phyloP scores from a whole-genome alignment of 1,140 invertebrate species.

The Zaprionus taronus region DNA sequence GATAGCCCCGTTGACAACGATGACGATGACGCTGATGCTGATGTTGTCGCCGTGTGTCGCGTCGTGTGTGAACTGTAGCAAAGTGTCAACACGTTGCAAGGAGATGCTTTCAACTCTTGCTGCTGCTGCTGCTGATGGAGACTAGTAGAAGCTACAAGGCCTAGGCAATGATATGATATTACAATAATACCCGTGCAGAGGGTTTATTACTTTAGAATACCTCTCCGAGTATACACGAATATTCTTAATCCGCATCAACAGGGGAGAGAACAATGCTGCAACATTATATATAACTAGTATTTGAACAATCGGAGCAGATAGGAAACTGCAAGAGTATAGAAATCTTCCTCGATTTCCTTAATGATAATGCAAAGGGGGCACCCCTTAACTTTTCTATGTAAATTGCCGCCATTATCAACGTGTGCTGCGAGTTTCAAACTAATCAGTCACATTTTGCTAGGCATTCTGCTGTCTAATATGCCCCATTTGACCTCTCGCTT shows the following conservation, averaged over 20 bases:
- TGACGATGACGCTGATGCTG: not conserved
- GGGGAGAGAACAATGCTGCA: no score
- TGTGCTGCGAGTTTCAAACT: not conserved
- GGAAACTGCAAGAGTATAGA: no score
- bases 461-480: not conserved
- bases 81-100: slow-evolving; percentile 33
- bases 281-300: no score
- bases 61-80: slow-evolving; percentile 46
- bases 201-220: no score
- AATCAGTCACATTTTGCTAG: not conserved
- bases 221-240: no score
- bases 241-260: no score
- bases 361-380: no score
- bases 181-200: no score
- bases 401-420: not conserved
- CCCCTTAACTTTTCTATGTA: not conserved
- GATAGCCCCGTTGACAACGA: not conserved
- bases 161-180: no score
- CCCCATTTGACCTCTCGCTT: slow-evolving; percentile 8
- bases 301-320: no score
- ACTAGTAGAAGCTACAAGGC: not conserved
- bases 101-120: slow-evolving; percentile 29
- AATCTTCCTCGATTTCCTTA: no score
- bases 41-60: slow-evolving; percentile 5
- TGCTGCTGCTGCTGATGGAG: not conserved